phyloP scores from a whole-genome alignment of 1,140 invertebrate genomes.

The Bombus fervidus region DNA sequence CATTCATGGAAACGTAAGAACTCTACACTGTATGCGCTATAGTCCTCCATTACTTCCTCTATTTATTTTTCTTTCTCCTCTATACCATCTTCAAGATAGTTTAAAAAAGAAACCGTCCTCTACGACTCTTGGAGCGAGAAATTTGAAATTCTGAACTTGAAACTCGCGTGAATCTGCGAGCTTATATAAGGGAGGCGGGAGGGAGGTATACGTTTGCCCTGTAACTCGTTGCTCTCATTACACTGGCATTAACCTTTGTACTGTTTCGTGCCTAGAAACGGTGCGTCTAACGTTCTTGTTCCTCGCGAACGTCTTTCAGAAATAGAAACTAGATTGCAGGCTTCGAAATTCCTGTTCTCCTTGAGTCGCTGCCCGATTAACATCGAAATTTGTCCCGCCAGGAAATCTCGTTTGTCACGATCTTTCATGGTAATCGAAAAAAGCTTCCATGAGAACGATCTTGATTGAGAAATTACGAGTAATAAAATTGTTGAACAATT shows the following conservation, averaged over 20 bases:
- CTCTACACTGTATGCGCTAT: too few species aligned
- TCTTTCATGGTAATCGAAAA: background rate
- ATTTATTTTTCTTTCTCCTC: background rate
- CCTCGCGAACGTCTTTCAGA: slow-evolving; percentile 43
- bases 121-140: background rate
- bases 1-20: background rate
- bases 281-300: slow-evolving; percentile 32
- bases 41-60: background rate
- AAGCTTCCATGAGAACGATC: background rate
- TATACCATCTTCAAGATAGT: background rate
- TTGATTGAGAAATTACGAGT: background rate
- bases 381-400: slow-evolving; percentile 48
- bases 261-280: slow-evolving; percentile 38
- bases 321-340: slow-evolving; percentile 63
- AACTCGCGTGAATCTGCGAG: slow-evolving; percentile 25
- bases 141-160: slow-evolving; percentile 7
- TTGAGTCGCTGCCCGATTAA: slow-evolving; percentile 48
- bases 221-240: slow-evolving; percentile 58
- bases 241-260: slow-evolving; percentile 62
- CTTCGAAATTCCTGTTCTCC: slow-evolving; percentile 54
- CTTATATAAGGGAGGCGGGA: background rate
- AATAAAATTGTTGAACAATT: background rate
- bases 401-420: slow-evolving; percentile 6
- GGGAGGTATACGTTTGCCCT: slow-evolving; percentile 19
- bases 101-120: background rate